These are phyloP conservation scores for Tenthredo distinguenda DNA, from an alignment of 2,888 invertebrate species.

Conservation along the genomic window DNA sequence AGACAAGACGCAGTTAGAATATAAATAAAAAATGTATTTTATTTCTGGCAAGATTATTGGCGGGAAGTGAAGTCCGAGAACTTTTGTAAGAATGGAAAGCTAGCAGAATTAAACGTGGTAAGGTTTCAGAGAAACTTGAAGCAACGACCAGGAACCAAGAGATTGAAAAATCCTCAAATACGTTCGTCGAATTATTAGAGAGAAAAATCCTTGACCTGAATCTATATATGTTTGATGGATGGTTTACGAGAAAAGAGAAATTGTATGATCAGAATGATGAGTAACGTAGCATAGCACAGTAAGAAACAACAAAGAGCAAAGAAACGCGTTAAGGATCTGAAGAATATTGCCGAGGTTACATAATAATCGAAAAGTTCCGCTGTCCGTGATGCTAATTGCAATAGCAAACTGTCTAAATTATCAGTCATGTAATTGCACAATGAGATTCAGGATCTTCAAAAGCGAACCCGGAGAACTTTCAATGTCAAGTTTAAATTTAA, in stretches of 20 bases:
- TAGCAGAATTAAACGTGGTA: slow-evolving; percentile 34
- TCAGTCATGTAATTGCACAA: not conserved
- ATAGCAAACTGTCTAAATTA: not conserved
- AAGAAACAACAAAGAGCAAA: not conserved
- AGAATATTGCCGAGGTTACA: not conserved
- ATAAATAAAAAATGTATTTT: not conserved
- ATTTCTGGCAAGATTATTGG: slow-evolving; percentile 1
- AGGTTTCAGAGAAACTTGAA: slow-evolving; percentile 35
- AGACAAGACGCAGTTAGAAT: not conserved
- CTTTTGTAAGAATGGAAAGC: slow-evolving; percentile 47
- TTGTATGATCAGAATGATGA: not conserved
- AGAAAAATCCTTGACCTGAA: not conserved
- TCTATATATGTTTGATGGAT: not conserved
- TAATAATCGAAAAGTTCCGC: not conserved
- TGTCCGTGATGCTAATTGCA: not conserved
- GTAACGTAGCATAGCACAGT: not conserved
- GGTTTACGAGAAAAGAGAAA: not conserved
- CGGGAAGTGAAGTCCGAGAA: slow-evolving; percentile 15
- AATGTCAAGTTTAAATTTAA: slow-evolving; percentile 26
- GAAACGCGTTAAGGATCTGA: not conserved
- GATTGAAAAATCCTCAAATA: slow-evolving; percentile 13
- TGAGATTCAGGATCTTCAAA: not conserved
- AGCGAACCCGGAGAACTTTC: not conserved
- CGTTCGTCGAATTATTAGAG: not conserved
- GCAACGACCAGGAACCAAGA: slow-evolving; percentile 19